phyloP scores from a whole-genome alignment of 2,797 vertebrate genomes.

The Spinus pinus region DNA sequence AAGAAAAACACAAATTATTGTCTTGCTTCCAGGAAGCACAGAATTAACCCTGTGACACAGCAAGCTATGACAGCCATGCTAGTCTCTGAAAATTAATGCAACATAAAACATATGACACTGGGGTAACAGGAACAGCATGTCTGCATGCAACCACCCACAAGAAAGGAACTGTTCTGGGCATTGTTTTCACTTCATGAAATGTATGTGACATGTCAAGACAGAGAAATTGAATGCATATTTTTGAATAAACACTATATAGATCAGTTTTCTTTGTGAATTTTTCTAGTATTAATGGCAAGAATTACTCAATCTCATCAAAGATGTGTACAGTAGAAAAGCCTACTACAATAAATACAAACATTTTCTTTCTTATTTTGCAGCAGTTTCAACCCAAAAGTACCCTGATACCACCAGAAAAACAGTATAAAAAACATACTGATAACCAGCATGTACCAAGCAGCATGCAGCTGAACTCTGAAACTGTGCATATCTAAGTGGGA shows the following conservation, averaged over 20 bases:
- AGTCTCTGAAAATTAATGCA: neutral
- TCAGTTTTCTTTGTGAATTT: neutral
- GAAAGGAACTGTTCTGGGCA: neutral
- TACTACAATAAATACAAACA: neutral
- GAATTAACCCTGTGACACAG: neutral
- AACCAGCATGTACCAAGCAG: neutral
- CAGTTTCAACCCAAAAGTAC: neutral
- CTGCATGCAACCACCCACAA: neutral
- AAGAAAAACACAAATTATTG: neutral
- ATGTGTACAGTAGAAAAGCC: neutral
- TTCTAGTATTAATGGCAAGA: neutral
- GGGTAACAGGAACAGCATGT: neutral
- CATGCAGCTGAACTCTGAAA: neutral
- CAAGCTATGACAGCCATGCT: neutral
- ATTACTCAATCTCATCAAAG: neutral
- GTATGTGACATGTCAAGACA: neutral
- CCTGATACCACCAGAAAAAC: neutral
- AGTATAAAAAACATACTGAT: neutral
- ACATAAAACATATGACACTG: neutral
- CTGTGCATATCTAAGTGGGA: neutral
- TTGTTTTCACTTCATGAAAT: constrained; percentile 25
- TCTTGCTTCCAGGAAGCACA: neutral
- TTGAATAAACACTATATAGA: neutral
- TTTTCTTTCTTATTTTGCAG: neutral
- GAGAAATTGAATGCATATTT: constrained; percentile 8